Conservation (phyloP, 2,113 vertebrate genomes). For the Hylia prasina region DNA sequence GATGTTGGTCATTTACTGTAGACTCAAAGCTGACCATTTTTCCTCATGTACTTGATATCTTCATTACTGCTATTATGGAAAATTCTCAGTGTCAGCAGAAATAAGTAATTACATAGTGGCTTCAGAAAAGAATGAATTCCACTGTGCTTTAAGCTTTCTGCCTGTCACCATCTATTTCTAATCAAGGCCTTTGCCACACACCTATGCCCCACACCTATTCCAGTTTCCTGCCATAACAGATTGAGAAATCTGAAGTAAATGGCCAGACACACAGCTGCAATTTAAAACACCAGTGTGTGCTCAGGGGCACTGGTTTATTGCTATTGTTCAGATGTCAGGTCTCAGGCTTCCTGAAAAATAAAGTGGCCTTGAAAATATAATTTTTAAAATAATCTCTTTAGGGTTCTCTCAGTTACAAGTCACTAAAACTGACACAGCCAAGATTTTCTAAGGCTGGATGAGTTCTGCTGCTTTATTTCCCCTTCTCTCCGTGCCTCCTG, state of each 20-base stretch:
- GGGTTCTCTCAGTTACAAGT: not conserved
- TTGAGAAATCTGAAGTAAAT: not conserved
- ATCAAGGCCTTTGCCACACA: rapidly evolving
- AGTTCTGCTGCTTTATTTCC: not conserved
- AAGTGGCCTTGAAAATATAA: not conserved
- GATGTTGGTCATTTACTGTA: not conserved
- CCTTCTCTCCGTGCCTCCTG: not conserved
- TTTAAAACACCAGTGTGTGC: not conserved
- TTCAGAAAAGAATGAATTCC: not conserved
- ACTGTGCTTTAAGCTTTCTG: not conserved
- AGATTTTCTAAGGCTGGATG: not conserved
- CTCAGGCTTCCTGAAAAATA: not conserved
- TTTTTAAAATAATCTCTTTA: not conserved
- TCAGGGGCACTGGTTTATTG: not conserved
- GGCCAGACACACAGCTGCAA: not conserved
- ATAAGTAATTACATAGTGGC: not conserved
- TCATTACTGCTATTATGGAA: not conserved
- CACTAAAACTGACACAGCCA: not conserved
- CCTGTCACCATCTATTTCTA: not conserved
- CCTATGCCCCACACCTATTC: not conserved
- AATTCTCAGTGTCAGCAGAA: not conserved
- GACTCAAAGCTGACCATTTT: not conserved
- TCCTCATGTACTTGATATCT: not conserved
- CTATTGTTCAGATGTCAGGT: not conserved
- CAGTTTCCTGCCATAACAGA: not conserved